These are phyloP conservation scores for Synergus itoensis DNA, from an alignment of 2,888 invertebrate species.

Conservation along the genomic window DNA sequence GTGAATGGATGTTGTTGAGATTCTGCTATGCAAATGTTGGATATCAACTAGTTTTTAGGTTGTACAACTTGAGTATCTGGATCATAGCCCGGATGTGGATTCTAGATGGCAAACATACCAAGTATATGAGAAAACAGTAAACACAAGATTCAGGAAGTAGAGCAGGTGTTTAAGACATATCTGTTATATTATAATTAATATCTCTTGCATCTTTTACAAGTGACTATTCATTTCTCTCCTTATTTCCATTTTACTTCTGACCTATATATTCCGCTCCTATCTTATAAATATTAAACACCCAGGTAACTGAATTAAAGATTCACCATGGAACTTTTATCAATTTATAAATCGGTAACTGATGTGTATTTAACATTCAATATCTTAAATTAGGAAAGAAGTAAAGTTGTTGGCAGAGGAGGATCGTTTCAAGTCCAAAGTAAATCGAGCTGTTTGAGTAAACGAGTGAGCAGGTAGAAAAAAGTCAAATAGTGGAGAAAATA, in stretches of 20 bases:
- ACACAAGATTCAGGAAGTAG: conserved; percentile 30
- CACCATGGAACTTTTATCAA: background rate
- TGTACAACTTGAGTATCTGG: conserved; percentile 17
- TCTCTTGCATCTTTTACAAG: conserved; percentile 12
- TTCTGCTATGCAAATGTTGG: background rate
- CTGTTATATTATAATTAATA: conserved; percentile 21
- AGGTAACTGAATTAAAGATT: background rate
- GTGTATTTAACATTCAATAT: background rate
- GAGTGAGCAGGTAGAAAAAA: conserved; percentile 11
- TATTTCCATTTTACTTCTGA: background rate
- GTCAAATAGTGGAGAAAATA: conserved; percentile 10
- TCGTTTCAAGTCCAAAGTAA: conserved; percentile 1
- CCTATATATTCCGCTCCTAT: conserved; percentile 22
- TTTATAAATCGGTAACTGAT: background rate
- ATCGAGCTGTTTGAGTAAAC: conserved; percentile 23
- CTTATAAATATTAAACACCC: background rate
- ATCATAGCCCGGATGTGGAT: conserved; percentile 30
- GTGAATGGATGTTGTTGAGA: background rate
- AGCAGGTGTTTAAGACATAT: conserved; percentile 29
- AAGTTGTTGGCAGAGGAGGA: background rate
- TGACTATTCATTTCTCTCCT: conserved; percentile 14
- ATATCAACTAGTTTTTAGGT: conserved; percentile 30
- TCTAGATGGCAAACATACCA: conserved; percentile 26
- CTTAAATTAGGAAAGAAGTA: background rate
- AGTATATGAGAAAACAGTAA: conserved; percentile 19